phyloP scores from a whole-genome alignment of 2,113 vertebrate species.

The Halcyon malimbica region DNA sequence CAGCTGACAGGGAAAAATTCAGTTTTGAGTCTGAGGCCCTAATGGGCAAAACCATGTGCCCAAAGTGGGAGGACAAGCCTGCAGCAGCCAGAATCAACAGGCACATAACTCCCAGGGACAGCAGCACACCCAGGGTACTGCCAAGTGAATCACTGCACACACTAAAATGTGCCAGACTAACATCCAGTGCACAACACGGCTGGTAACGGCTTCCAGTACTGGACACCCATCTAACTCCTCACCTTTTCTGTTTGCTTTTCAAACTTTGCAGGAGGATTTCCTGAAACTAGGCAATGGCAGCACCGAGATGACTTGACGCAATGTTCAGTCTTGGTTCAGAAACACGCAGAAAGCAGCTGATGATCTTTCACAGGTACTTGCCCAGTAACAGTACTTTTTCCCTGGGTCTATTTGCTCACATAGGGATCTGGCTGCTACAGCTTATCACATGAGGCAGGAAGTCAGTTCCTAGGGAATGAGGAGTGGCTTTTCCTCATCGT shows the following conservation, averaged over 20 bases:
- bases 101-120: neutral
- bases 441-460: neutral
- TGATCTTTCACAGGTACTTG: neutral
- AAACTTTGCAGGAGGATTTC: neutral
- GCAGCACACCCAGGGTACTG: neutral
- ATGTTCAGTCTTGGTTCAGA: neutral
- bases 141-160: neutral
- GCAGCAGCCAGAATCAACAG: neutral
- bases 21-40: neutral
- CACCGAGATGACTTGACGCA: neutral
- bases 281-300: neutral
- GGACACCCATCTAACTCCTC: neutral
- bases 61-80: fast-evolving
- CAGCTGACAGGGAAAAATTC: neutral
- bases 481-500: neutral
- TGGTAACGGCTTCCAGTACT: neutral
- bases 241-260: neutral
- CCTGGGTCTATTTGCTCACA: neutral
- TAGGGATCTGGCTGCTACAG: neutral
- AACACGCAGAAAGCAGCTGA: neutral
- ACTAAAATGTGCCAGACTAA: neutral
- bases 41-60: neutral
- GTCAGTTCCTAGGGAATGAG: neutral
- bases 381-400: neutral
- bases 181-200: neutral